phyloP scores from a whole-genome alignment of 2,888 invertebrate genomes.

The Fragum fragum region DNA sequence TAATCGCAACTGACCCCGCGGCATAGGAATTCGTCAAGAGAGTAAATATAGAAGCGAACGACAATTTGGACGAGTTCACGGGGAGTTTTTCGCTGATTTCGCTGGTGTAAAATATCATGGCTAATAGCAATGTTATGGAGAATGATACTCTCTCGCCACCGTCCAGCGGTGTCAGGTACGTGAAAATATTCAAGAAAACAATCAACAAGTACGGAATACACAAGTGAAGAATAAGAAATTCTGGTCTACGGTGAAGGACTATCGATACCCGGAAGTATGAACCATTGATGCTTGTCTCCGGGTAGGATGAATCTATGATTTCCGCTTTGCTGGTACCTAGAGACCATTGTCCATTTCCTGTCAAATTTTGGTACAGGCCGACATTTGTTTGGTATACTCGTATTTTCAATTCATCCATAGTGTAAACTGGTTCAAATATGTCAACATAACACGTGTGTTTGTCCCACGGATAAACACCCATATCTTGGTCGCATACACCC shows the following conservation, averaged over 20 bases:
- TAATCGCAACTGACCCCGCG: not conserved
- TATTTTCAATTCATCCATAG: not conserved
- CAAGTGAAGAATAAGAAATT: not conserved
- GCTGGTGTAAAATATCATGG: constrained; percentile 15
- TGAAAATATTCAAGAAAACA: constrained; percentile 11
- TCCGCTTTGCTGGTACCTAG: constrained; percentile 18
- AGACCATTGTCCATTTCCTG: not conserved
- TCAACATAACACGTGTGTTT: constrained; percentile 7
- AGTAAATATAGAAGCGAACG: not conserved
- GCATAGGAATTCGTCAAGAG: constrained; percentile 1
- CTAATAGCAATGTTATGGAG: constrained; percentile 7
- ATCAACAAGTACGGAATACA: constrained; percentile 1
- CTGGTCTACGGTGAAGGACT: not conserved
- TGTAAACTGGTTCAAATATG: not conserved
- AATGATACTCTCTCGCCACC: constrained; percentile 8
- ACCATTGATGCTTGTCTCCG: not conserved
- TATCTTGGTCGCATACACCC: constrained; percentile 17
- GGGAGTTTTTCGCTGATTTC: constrained; percentile 3
- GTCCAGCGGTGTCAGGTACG: constrained; percentile 5
- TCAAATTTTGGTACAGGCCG: not conserved
- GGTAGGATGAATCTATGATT: not conserved
- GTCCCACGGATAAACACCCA: constrained; percentile 1
- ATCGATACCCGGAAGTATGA: not conserved
- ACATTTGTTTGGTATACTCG: not conserved
- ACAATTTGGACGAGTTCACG: not conserved